phyloP scores from a whole-genome alignment of 1,140 invertebrate species.

The Intoshia linei region DNA sequence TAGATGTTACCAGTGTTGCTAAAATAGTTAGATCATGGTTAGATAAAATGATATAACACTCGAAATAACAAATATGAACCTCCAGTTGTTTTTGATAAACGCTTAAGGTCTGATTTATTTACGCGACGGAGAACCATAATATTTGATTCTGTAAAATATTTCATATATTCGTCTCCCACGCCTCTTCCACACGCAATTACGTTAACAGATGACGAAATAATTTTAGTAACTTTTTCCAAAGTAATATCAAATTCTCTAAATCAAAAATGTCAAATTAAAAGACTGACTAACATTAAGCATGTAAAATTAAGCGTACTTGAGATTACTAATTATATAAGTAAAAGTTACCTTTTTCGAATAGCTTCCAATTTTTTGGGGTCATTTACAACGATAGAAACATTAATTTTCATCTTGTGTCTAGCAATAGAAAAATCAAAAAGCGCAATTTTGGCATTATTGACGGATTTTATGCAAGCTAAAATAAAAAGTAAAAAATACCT shows the following conservation, averaged over 20 bases:
- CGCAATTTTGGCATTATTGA: slow-evolving; percentile 72
- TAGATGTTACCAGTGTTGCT: slow-evolving; percentile 50
- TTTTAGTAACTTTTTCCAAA: slow-evolving; percentile 80
- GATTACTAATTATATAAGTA: too few species aligned
- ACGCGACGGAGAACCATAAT: slow-evolving; percentile 83
- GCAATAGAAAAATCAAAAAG: slow-evolving; percentile 85
- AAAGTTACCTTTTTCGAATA: slow-evolving; percentile 52
- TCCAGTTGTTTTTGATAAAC: slow-evolving; percentile 95
- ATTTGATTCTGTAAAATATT: slow-evolving; percentile 88
- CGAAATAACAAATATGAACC: slow-evolving; percentile 14
- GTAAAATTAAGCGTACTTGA: too few species aligned
- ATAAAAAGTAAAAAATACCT: too few species aligned
- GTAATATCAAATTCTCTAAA: slow-evolving; percentile 83
- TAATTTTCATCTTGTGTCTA: slow-evolving; percentile 85
- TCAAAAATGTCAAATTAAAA: too few species aligned
- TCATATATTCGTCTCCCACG: slow-evolving; percentile 89
- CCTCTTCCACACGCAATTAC: slow-evolving; percentile 78
- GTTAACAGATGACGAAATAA: slow-evolving; percentile 62
- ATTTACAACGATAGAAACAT: slow-evolving; percentile 67
- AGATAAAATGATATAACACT: too few species aligned
- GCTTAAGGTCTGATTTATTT: slow-evolving; percentile 61
- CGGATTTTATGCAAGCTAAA: too few species aligned
- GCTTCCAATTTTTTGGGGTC: slow-evolving; percentile 75
- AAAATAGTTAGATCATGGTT: too few species aligned
- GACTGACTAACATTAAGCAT: too few species aligned